Evolutionary conservation across 1,140 invertebrate species (phyloP).

Genomic region (Melanaphis sacchari): DNA sequence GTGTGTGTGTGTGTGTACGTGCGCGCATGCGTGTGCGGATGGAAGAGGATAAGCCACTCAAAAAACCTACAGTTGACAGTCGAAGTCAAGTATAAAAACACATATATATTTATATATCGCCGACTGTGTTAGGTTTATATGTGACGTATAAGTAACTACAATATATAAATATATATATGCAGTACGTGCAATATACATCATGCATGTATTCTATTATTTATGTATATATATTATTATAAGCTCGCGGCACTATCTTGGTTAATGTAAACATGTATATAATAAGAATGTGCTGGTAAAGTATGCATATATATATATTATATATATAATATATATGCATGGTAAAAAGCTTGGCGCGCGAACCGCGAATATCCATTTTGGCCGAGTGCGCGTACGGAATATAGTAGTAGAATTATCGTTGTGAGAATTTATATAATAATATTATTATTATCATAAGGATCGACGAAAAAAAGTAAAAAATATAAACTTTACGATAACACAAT

Average conservation of each 20-base stretch:
- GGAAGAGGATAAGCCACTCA: neutral
- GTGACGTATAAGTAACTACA: neutral
- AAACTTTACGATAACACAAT: neutral
- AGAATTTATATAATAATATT: neutral
- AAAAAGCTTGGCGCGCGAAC: neutral
- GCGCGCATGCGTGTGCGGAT: too few relatives aligned
- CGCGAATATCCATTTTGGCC: constrained; percentile 32
- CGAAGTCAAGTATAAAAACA: neutral
- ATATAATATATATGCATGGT: neutral
- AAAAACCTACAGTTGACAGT: constrained; percentile 33
- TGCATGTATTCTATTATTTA: neutral
- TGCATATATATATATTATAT: neutral
- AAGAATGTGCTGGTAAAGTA: neutral
- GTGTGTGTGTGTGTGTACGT: neutral
- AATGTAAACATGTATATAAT: neutral
- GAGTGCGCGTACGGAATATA: constrained; percentile 5
- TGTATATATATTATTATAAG: neutral
- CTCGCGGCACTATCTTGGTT: neutral
- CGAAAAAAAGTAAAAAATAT: neutral
- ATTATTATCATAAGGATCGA: neutral
- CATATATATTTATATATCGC: neutral
- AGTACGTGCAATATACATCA: neutral
- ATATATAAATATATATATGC: neutral
- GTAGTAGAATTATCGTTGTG: neutral
- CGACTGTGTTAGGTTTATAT: constrained; percentile 21